Evolutionary conservation across 2,113 vertebrate species (phyloP).

Genomic region (Felis chaus): DNA sequence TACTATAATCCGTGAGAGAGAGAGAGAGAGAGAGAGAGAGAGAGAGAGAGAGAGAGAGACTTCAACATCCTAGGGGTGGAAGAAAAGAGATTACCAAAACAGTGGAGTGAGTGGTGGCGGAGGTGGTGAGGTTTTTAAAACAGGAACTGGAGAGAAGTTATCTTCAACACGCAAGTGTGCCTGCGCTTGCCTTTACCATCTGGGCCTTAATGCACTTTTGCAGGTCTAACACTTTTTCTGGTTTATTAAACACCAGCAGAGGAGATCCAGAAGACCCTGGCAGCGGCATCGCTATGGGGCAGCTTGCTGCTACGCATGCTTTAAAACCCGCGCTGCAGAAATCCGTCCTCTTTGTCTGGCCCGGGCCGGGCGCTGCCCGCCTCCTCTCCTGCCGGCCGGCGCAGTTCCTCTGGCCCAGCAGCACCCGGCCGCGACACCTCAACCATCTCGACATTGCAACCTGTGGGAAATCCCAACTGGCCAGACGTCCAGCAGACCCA

Average conservation of each 20-base stretch:
- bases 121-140: background rate
- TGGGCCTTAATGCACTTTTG: background rate
- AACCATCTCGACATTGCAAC: background rate
- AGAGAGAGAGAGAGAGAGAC: constrained; percentile 12
- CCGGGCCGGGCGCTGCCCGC: background rate
- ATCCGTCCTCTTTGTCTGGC: background rate
- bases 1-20: background rate
- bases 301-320: background rate
- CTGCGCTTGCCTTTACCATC: background rate
- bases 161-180: background rate
- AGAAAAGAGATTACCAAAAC: background rate
- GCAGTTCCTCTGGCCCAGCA: background rate
- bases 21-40: background rate
- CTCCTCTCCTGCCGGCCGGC: background rate
- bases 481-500: background rate
- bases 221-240: background rate
- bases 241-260: background rate
- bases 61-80: background rate
- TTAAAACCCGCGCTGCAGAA: background rate
- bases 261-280: background rate
- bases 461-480: background rate
- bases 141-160: background rate
- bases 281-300: background rate
- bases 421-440: background rate
- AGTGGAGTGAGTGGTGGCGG: background rate